Evolutionary conservation across 2,113 vertebrate genomes (phyloP).

Genomic region (Prochilodus magdalenae): DNA sequence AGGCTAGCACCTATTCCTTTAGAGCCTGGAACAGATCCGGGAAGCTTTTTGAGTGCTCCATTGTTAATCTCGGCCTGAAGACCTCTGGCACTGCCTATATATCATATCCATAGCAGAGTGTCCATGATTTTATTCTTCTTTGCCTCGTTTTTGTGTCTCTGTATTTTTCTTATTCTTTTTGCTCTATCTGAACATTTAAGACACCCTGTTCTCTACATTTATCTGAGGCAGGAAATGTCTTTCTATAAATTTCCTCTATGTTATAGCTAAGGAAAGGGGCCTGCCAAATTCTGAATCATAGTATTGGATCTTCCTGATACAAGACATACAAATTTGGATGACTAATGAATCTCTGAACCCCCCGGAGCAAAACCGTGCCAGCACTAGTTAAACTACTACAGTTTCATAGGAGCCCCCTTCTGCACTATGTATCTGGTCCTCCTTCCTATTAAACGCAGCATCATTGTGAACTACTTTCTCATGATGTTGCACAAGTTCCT

Average conservation of each 20-base stretch:
- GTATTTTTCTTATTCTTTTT: not conserved
- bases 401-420: not conserved
- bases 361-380: constrained; percentile 12
- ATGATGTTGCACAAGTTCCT: not conserved
- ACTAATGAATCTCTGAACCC: constrained; percentile 31
- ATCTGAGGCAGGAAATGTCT: constrained; percentile 26
- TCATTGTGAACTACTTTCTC: not conserved
- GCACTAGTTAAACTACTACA: not conserved
- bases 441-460: not conserved
- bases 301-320: constrained; percentile 13
- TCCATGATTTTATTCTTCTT: not conserved
- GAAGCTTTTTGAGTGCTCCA: not conserved
- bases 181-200: not conserved
- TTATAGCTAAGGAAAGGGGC: constrained; percentile 1
- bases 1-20: not conserved
- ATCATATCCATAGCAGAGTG: constrained; percentile 5
- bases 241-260: constrained; percentile 18
- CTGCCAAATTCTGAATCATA: constrained; percentile 21
- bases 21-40: not conserved
- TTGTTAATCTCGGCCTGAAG: not conserved
- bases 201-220: constrained; percentile 23
- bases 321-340: not conserved
- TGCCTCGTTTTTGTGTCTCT: not conserved
- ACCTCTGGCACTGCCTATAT: not conserved
- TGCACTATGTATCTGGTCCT: not conserved